Percentiles rank a stretch among this genome's conserved stretches.
Conservation (phyloP, 2,888 invertebrate species). For the Conchocele bisecta region DNA sequence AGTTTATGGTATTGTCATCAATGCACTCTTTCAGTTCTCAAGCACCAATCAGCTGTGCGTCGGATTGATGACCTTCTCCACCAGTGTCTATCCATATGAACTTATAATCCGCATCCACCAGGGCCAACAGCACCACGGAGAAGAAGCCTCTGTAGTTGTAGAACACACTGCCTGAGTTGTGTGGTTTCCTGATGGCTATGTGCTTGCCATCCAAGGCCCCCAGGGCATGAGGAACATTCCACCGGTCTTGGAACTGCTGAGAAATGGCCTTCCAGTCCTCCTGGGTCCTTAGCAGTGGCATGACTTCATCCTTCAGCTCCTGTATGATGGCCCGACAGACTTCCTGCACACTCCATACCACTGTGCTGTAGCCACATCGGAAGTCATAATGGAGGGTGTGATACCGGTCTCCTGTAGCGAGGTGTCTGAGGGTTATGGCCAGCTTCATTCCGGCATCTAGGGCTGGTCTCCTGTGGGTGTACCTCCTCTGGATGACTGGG, state of each 20-base stretch:
- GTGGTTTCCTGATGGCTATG: too few species aligned
- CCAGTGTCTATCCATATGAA: neutral
- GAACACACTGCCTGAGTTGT: too few species aligned
- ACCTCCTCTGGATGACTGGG: conserved; percentile 8
- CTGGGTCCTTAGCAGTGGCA: conserved; percentile 11
- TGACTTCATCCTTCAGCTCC: conserved; percentile 7
- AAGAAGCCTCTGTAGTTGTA: neutral
- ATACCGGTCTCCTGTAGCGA: conserved; percentile 26
- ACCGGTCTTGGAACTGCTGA: conserved; percentile 18
- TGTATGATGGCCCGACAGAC: conserved; percentile 10
- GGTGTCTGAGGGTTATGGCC: neutral
- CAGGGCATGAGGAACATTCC: conserved; percentile 9
- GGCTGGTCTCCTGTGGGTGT: neutral
- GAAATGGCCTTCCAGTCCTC: conserved; percentile 14
- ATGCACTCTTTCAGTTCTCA: conserved; percentile 9
- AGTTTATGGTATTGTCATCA: conserved; percentile 8
- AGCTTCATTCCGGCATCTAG: neutral
- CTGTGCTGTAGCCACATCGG: conserved; percentile 10
- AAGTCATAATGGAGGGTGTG: conserved; percentile 28
- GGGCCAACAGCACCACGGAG: neutral
- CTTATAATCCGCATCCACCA: neutral
- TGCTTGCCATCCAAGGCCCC: conserved; percentile 23
- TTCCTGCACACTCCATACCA: conserved; percentile 5
- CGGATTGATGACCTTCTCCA: conserved; percentile 1
- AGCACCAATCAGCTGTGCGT: neutral